Evolutionary conservation across 2,113 vertebrate genomes (phyloP).

Genomic region (Psephotus haematonotus): DNA sequence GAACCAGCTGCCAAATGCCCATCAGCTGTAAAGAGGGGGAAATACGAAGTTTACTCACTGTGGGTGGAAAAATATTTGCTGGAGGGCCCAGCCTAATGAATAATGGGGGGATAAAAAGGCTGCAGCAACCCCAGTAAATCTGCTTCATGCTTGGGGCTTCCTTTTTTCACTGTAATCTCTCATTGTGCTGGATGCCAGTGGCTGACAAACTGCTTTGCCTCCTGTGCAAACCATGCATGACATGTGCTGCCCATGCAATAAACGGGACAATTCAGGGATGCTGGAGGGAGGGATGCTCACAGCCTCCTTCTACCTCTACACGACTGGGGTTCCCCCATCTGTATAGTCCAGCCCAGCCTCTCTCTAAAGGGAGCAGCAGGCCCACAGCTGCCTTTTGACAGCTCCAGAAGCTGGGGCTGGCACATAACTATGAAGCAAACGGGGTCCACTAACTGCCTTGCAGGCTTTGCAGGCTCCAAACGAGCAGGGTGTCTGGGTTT

Average conservation of each 20-base stretch:
- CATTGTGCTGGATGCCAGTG: neutral
- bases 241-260: neutral
- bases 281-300: neutral
- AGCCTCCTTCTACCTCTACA: neutral
- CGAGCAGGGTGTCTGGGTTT: neutral
- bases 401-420: neutral
- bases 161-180: neutral
- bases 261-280: neutral
- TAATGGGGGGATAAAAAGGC: neutral
- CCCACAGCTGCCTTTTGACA: rapidly evolving
- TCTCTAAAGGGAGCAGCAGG: rapidly evolving
- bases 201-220: neutral
- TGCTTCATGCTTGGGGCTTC: neutral
- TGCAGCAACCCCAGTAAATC: neutral
- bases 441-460: neutral
- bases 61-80: neutral
- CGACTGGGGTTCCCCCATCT: rapidly evolving
- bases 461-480: neutral
- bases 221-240: neutral
- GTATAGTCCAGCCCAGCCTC: neutral
- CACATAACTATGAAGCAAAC: neutral
- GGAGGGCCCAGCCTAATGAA: neutral
- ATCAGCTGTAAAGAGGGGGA: neutral
- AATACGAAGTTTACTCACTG: neutral
- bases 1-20: neutral